Percentiles rank a stretch among this genome's conserved stretches.
These are phyloP conservation scores for Plectrocnemia conspersa DNA, from an alignment of 1,140 invertebrate species.

Conservation along the genomic window DNA sequence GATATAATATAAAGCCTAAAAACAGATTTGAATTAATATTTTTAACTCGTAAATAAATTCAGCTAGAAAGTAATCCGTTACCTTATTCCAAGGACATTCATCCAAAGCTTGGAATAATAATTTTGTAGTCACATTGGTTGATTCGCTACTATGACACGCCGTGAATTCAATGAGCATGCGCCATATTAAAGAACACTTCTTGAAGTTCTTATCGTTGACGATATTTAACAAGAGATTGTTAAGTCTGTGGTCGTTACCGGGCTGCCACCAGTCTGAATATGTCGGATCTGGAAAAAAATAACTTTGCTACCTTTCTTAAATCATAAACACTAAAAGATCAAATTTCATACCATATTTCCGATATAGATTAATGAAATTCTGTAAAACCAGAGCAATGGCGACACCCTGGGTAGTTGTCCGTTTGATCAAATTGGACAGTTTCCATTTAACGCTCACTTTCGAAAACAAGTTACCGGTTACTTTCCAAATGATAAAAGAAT, in stretches of 20 bases:
- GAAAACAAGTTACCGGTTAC: too few relatives aligned
- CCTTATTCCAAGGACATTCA: conserved; percentile 67
- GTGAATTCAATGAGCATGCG: conserved; percentile 36
- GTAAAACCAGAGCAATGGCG: conserved; percentile 19
- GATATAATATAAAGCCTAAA: conserved; percentile 52
- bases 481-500: conserved; percentile 11
- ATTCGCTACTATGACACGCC: conserved; percentile 36
- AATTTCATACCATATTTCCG: conserved; percentile 25
- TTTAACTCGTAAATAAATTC: too few relatives aligned
- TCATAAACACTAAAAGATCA: neutral
- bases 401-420: conserved; percentile 16
- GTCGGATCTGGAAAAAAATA: conserved; percentile 9
- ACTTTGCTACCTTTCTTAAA: neutral
- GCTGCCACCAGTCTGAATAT: conserved; percentile 29
- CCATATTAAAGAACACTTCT: conserved; percentile 42
- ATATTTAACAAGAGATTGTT: conserved; percentile 38
- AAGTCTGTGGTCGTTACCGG: conserved; percentile 37
- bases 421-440: conserved; percentile 17
- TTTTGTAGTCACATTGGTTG: conserved; percentile 37
- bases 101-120: conserved; percentile 54
- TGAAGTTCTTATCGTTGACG: conserved; percentile 23
- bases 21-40: too few relatives aligned
- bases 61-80: conserved; percentile 30
- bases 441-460: conserved; percentile 6
- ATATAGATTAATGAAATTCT: conserved; percentile 29